These are phyloP conservation scores for Mystacides longicornis DNA, from an alignment of 2,888 invertebrate genomes.

Conservation along the genomic window DNA sequence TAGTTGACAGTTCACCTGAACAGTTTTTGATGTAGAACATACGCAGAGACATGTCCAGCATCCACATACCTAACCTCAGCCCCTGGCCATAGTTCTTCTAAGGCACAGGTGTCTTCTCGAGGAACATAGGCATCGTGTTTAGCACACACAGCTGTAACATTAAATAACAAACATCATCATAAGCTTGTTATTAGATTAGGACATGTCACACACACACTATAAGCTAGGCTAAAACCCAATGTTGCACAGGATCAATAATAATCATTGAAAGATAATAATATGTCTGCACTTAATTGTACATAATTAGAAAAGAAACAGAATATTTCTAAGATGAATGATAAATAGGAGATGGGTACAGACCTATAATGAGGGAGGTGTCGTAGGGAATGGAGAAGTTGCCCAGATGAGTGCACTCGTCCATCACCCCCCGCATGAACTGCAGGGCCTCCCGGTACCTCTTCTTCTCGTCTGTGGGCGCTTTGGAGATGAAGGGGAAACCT, in stretches of 20 bases:
- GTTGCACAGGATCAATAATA: too few species aligned
- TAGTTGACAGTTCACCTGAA: constrained; percentile 63
- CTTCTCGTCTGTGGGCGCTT: constrained; percentile 43
- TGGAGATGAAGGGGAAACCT: constrained; percentile 38
- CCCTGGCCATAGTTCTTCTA: constrained; percentile 91
- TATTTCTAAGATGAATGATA: too few species aligned
- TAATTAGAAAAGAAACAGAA: too few species aligned
- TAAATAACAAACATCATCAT: too few species aligned
- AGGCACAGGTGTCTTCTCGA: constrained; percentile 68
- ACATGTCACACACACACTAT: too few species aligned
- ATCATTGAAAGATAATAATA: too few species aligned
- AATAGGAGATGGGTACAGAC: too few species aligned
- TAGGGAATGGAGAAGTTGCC: constrained; percentile 83
- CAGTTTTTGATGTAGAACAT: constrained; percentile 75
- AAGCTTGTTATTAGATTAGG: too few species aligned
- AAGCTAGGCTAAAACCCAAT: too few species aligned
- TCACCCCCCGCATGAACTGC: constrained; percentile 93
- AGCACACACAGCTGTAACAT: constrained; percentile 69
- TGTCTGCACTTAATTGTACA: too few species aligned
- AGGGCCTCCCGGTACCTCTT: constrained; percentile 72
- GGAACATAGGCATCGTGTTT: constrained; percentile 88
- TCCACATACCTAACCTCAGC: constrained; percentile 81
- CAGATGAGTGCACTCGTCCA: constrained; percentile 98
- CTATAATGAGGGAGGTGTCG: constrained; percentile 83
- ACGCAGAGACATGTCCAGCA: constrained; percentile 85